Base-by-base conservation (phyloP, 1,140 invertebrate species). In the Meloidogyne floridensis region DNA sequence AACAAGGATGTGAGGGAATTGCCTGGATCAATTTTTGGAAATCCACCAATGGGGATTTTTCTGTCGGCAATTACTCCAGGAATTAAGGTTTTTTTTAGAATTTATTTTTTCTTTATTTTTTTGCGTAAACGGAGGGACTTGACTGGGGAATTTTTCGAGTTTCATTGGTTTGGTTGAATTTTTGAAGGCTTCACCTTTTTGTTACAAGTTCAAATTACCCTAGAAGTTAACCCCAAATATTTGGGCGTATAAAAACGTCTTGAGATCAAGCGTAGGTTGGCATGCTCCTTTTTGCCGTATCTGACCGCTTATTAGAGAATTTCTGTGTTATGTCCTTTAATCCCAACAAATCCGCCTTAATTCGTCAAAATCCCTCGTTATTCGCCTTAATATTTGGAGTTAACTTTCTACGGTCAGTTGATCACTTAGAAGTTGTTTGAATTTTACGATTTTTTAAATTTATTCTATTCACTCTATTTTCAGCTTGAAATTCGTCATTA, bases 401-500 rank as follows among this genome's bases (percentile, higher is more conserved):
- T 32, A 32, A 32, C 32, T 32, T 32, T 32, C 32, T 32, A 32
- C 32, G 32, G 32, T 32, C 32, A 32, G 32, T 32, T 32, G 32
- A 32, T 32, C 32, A 32, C 32, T 32, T 32, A 32, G 32, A 32
- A 32, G 32, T 32, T 32, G 32, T 32, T 32, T 32, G n/a, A 72
- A 20, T 79, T 4, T 77, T 8, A 53, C 4, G 71, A 32, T 79
- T 42, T 77, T 77, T 51, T 3, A 13, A 13, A 42, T 13, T 18
- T 20, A 32, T n/a, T n/a, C 32, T 32, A 32, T 56, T 56, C 3
- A 77, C 20, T 6, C 47, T 47, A 47, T 6, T 80, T 82, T 70
- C 42, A 83, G 74, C 43, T 83, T 43, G 82, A 83, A 85, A 56
- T 83, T 15, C 42, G 83, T 11, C 69, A 80, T 47, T 72, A 84